Percentiles rank a stretch among this genome's conserved stretches.
These are phyloP conservation scores for Rhea pennata DNA, from an alignment of 2,113 vertebrate genomes.

Conservation along the genomic window DNA sequence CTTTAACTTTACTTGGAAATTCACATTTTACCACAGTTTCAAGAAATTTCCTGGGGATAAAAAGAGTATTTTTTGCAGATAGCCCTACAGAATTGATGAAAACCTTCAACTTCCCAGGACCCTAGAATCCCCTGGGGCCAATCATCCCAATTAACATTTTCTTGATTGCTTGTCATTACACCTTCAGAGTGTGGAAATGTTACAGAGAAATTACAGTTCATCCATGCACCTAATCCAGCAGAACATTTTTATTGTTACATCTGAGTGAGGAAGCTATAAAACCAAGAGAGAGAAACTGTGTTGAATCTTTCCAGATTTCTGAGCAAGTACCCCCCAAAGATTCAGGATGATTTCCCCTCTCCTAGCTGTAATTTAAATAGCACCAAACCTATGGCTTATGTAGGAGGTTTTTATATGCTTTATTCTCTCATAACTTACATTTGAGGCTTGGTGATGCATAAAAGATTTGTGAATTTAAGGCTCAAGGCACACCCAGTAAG, in stretches of 20 bases:
- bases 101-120: slow-evolving; percentile 45
- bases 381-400: slow-evolving; percentile 46
- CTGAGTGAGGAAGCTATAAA: slow-evolving; percentile 47
- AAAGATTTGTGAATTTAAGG: slow-evolving; percentile 10
- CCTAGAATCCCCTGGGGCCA: background rate
- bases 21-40: background rate
- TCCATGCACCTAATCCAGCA: slow-evolving; percentile 51
- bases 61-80: background rate
- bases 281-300: slow-evolving; percentile 37
- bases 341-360: slow-evolving; percentile 9
- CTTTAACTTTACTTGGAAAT: slow-evolving; percentile 15
- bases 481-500: background rate
- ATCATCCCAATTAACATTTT: slow-evolving; percentile 62
- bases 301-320: slow-evolving; percentile 62
- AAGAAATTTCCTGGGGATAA: background rate
- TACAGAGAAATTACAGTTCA: slow-evolving; percentile 64
- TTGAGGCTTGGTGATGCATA: slow-evolving; percentile 11
- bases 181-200: slow-evolving; percentile 55
- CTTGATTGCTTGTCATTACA: slow-evolving; percentile 64
- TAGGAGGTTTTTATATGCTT: slow-evolving; percentile 45
- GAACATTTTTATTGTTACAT: slow-evolving; percentile 67
- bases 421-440: slow-evolving; percentile 56
- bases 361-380: slow-evolving; percentile 51
- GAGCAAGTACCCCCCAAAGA: slow-evolving; percentile 58
- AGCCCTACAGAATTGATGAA: slow-evolving; percentile 37